A percentile compares a stretch with the other conserved stretches of the same genome.
Evolutionary conservation across 1,140 invertebrate genomes (phyloP).

Genomic region (Cydia splendana): DNA sequence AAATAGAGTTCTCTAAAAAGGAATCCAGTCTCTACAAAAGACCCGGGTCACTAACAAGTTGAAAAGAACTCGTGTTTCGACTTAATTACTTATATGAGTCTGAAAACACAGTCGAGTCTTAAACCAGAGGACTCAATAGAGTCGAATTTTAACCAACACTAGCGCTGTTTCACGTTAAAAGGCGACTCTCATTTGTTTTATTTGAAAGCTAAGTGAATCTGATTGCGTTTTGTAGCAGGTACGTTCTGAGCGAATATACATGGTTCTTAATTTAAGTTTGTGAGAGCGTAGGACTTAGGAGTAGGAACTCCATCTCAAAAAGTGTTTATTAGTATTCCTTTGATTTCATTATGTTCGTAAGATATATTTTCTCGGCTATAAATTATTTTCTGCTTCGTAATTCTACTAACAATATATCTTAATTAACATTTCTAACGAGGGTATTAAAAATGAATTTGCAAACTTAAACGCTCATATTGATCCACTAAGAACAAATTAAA

Average conservation of each 20-base stretch:
- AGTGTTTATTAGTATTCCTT: not conserved
- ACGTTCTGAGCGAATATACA: not conserved
- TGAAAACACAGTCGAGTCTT: too few species aligned
- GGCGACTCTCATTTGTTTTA: constrained; percentile 7
- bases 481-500: too few species aligned
- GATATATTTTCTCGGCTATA: not conserved
- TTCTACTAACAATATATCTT: not conserved
- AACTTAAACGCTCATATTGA: not conserved
- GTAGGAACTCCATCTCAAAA: not conserved
- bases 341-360: not conserved
- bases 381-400: too few species aligned
- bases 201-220: not conserved
- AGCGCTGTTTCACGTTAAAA: not conserved
- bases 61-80: too few species aligned
- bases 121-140: too few species aligned
- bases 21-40: too few species aligned
- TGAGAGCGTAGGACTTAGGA: not conserved
- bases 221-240: not conserved
- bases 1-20: too few species aligned
- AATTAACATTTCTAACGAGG: not conserved
- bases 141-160: too few species aligned
- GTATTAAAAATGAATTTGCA: not conserved
- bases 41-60: too few species aligned
- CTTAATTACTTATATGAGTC: too few species aligned
- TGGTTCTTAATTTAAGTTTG: not conserved